These are phyloP conservation scores for Isotomurus palustris DNA, from an alignment of 2,888 invertebrate genomes.

Conservation along the genomic window DNA sequence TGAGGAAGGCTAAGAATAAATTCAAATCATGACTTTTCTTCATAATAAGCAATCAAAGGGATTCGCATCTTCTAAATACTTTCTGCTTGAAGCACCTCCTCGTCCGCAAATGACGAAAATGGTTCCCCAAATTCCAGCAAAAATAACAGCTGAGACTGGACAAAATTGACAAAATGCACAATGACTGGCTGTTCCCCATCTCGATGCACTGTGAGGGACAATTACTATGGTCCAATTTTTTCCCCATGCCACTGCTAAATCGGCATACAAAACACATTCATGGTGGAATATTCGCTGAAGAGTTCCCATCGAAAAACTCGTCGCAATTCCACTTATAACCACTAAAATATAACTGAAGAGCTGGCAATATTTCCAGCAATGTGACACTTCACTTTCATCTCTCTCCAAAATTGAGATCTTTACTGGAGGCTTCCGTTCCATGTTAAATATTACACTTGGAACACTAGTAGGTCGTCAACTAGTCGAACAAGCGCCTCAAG, in stretches of 20 bases:
- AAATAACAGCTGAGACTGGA: slow-evolving; percentile 42
- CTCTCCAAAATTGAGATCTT: slow-evolving; percentile 43
- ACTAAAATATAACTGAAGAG: slow-evolving; percentile 40
- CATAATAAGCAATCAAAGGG: too few relatives aligned
- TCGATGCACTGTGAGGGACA: slow-evolving; percentile 19
- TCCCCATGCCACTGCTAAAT: slow-evolving; percentile 30
- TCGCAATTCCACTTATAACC: slow-evolving; percentile 42
- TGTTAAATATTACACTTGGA: too few relatives aligned
- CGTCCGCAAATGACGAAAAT: slow-evolving; percentile 43
- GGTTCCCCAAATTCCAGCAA: slow-evolving; percentile 41
- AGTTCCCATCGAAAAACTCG: slow-evolving; percentile 40
- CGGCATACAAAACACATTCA: slow-evolving; percentile 41
- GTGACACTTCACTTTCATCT: slow-evolving; percentile 40
- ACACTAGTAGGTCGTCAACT: too few relatives aligned
- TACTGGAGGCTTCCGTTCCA: slow-evolving; percentile 40
- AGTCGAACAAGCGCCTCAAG: too few relatives aligned
- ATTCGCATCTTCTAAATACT: too few relatives aligned
- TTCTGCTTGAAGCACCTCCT: slow-evolving; percentile 38
- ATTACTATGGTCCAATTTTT: slow-evolving; percentile 25
- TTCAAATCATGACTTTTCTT: slow-evolving; percentile 2
- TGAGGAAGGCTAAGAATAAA: slow-evolving; percentile 39
- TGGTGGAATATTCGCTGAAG: slow-evolving; percentile 34
- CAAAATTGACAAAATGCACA: slow-evolving; percentile 42
- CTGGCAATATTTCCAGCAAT: slow-evolving; percentile 44
- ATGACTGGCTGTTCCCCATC: slow-evolving; percentile 33